phyloP scores from a whole-genome alignment of 92 coral and sea anemone species.

The Actinernus sp. region DNA sequence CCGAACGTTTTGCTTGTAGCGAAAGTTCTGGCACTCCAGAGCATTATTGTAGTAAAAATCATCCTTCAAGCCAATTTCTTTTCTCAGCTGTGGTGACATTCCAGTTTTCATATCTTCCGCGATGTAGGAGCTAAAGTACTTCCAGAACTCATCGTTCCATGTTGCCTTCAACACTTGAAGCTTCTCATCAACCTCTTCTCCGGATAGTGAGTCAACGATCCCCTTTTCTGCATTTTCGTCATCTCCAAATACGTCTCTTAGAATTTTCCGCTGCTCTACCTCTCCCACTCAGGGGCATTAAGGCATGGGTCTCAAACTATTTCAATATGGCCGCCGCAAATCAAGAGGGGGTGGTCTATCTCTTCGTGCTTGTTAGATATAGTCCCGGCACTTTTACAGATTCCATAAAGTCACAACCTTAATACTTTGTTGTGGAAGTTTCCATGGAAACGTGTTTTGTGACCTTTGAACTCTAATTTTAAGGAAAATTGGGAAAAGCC shows the following conservation, averaged over 20 bases:
- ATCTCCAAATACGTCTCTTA: slow-evolving; percentile 29
- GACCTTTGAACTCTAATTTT: no score
- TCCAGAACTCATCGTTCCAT: slow-evolving; percentile 21
- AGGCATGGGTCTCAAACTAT: no score
- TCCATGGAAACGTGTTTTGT: no score
- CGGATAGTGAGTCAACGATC: slow-evolving; percentile 23
- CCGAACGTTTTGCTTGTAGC: slow-evolving; percentile 27
- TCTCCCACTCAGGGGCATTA: no score
- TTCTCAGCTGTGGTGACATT: slow-evolving; percentile 31
- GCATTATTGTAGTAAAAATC: slow-evolving; percentile 38
- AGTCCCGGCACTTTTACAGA: no score
- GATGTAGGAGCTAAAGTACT: slow-evolving; percentile 12
- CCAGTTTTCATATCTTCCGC: slow-evolving; percentile 27
- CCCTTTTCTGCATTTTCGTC: slow-evolving; percentile 17
- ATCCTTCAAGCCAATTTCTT: slow-evolving; percentile 14
- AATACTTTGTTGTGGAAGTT: no score
- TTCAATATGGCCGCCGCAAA: no score
- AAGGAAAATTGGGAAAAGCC: no score
- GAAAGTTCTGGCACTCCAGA: slow-evolving; percentile 28
- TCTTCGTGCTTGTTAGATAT: no score
- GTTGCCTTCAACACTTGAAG: slow-evolving; percentile 5
- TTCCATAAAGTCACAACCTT: no score
- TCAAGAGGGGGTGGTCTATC: no score
- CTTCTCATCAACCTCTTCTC: slow-evolving; percentile 23
- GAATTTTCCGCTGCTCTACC: slow-evolving; percentile 1